These are phyloP conservation scores for Tor tambroides DNA, from an alignment of 2,113 vertebrate genomes.

Conservation along the genomic window DNA sequence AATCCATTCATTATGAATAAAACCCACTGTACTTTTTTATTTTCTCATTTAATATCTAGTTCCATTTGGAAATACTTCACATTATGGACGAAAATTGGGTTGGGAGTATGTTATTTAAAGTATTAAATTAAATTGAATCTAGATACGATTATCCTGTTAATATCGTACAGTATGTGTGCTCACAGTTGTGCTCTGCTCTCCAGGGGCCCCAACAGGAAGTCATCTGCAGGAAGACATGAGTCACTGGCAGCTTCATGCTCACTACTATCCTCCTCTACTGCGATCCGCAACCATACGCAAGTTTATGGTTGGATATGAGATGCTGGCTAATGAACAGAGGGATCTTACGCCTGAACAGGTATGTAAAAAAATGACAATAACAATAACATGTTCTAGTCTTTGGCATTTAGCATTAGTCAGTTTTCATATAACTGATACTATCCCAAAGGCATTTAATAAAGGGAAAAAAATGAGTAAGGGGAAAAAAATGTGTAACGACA, in stretches of 20 bases:
- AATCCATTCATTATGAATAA: not conserved
- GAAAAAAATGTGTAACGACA: too few relatives aligned
- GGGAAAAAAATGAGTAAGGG: too few relatives aligned
- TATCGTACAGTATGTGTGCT: not conserved
- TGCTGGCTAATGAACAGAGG: constrained; percentile 91
- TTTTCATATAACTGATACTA: not conserved
- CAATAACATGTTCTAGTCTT: not conserved
- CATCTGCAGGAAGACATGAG: constrained; percentile 78
- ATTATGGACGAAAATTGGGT: not conserved
- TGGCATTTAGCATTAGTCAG: not conserved
- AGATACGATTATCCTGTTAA: not conserved
- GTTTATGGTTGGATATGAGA: constrained; percentile 98
- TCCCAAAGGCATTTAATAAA: not conserved
- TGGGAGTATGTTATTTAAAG: not conserved
- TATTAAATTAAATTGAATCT: not conserved
- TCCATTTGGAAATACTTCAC: not conserved
- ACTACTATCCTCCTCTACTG: constrained; percentile 93
- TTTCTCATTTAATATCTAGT: not conserved
- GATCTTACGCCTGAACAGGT: constrained; percentile 98
- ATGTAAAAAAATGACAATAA: constrained; percentile 24
- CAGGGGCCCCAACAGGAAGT: constrained; percentile 88
- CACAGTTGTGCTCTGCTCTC: not conserved
- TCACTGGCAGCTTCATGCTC: constrained; percentile 98
- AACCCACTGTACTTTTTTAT: not conserved
- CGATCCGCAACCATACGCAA: constrained; percentile 91